phyloP scores from a whole-genome alignment of 2,113 vertebrate species.

The Origma solitaria region DNA sequence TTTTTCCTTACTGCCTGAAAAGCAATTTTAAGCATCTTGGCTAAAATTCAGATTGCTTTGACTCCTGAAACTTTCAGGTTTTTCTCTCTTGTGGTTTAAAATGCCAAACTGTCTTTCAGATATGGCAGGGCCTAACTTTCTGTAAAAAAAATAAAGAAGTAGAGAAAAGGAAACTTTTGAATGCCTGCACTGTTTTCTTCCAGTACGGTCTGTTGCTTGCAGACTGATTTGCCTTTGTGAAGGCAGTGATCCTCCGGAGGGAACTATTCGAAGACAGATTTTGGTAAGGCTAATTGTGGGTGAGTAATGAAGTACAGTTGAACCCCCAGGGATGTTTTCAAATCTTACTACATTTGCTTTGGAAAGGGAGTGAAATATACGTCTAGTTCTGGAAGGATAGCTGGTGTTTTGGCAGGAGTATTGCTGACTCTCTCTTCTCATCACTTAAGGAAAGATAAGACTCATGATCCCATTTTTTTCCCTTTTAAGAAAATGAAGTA shows the following conservation, averaged over 20 bases:
- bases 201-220: constrained; percentile 86
- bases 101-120: background rate
- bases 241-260: constrained; percentile 72
- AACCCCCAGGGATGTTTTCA: background rate
- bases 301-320: background rate
- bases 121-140: background rate
- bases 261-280: constrained; percentile 78
- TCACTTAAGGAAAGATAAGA: background rate
- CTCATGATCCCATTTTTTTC: background rate
- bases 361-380: background rate
- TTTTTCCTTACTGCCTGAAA: background rate
- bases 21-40: background rate
- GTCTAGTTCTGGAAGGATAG: background rate
- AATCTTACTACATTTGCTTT: background rate
- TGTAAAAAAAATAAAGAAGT: background rate
- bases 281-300: constrained; percentile 73
- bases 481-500: background rate
- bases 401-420: background rate
- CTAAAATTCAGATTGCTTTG: background rate
- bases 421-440: background rate
- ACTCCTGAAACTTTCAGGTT: background rate
- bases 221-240: constrained; percentile 75
- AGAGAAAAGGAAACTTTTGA: background rate
- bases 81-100: background rate
- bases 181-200: constrained; percentile 33